Percentiles rank a stretch among this genome's conserved stretches.
Evolutionary conservation across 2,797 vertebrate species (phyloP).

Genomic region (Champsocephalus gunnari): DNA sequence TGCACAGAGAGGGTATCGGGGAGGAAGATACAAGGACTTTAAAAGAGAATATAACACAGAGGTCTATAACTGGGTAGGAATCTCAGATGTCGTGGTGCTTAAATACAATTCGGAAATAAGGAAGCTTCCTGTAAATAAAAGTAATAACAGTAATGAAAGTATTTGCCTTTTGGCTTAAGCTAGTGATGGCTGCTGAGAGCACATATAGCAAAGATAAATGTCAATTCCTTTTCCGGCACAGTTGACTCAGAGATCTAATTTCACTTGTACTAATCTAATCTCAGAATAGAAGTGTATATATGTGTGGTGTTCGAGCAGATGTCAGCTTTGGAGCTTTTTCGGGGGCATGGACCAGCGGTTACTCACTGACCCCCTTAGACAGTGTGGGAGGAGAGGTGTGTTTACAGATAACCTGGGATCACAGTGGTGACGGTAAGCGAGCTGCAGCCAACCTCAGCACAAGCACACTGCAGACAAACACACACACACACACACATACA

Average conservation of each 20-base stretch:
- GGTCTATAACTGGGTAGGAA: background rate
- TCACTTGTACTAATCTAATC: conserved; percentile 33
- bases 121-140: background rate
- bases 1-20: conserved; percentile 60
- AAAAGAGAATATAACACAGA: background rate
- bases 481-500: background rate
- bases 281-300: background rate
- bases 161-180: background rate
- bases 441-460: conserved; percentile 32
- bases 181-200: background rate
- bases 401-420: conserved; percentile 67
- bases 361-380: conserved; percentile 40
- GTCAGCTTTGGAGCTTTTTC: conserved; percentile 39
- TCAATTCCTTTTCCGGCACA: background rate
- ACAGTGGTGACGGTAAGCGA: conserved; percentile 42
- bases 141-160: background rate
- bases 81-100: background rate
- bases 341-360: conserved; percentile 41
- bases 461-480: background rate
- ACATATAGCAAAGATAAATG: too few relatives aligned
- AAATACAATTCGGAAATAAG: background rate
- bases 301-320: conserved; percentile 18
- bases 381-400: conserved; percentile 51
- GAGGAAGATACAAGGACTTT: background rate
- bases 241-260: conserved; percentile 23